Evolutionary conservation across 1,140 invertebrate genomes (phyloP).

Genomic region (Sycophaga agraensis): DNA sequence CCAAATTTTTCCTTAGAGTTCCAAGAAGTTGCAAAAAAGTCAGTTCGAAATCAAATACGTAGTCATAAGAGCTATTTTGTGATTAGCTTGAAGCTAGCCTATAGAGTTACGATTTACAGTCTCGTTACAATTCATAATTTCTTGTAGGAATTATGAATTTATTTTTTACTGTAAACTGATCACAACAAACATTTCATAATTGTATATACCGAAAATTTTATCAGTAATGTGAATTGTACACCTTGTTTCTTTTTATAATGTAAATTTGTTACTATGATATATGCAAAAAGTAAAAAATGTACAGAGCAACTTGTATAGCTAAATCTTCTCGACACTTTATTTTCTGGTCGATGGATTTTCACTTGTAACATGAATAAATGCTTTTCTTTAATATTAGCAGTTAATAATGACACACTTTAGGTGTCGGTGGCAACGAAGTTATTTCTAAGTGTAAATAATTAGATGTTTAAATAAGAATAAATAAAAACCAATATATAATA

Average conservation of each 20-base stretch:
- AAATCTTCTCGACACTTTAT: conserved; percentile 1
- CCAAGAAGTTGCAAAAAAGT: too few relatives aligned
- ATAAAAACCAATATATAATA: conserved; percentile 5
- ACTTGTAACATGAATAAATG: not conserved
- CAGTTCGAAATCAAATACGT: too few relatives aligned
- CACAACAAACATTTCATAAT: conserved; percentile 12
- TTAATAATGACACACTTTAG: conserved; percentile 23
- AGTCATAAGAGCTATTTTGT: too few relatives aligned
- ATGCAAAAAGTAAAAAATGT: conserved; percentile 16
- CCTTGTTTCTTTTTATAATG: conserved; percentile 14
- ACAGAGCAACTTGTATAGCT: conserved; percentile 21
- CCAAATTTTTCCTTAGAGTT: too few relatives aligned
- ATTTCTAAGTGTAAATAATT: conserved; percentile 32
- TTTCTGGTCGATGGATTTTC: not conserved
- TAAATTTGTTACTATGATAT: conserved; percentile 20
- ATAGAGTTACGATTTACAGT: too few relatives aligned
- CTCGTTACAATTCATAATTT: too few relatives aligned
- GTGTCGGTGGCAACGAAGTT: conserved; percentile 35
- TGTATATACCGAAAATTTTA: conserved; percentile 25
- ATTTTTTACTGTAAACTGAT: too few relatives aligned
- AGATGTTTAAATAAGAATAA: conserved; percentile 26
- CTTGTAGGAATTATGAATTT: too few relatives aligned
- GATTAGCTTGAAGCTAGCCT: too few relatives aligned
- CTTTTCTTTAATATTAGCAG: conserved; percentile 28
- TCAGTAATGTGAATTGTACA: conserved; percentile 7